Conservation (phyloP, 2,888 invertebrate species). For the Dysmachus trigonus region DNA sequence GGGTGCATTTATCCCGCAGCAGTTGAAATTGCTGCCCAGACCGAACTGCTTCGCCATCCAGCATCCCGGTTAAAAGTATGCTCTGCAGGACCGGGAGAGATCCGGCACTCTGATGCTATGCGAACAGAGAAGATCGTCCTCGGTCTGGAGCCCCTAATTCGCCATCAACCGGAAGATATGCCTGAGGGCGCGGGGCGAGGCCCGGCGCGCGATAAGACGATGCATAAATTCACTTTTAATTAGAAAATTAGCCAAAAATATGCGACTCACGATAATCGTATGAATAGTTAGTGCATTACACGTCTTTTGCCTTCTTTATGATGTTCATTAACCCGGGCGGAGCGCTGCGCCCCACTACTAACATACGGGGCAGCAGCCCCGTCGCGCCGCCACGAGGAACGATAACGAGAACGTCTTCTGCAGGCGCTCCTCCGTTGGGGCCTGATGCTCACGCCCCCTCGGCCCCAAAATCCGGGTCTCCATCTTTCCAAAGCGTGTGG, state of each 20-base stretch:
- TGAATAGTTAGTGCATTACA: constrained; percentile 53
- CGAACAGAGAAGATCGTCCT: neutral
- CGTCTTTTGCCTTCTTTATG: constrained; percentile 50
- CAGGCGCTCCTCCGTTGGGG: neutral
- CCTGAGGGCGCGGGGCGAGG: neutral
- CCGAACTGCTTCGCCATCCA: neutral
- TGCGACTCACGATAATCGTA: constrained; percentile 65
- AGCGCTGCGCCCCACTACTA: constrained; percentile 25
- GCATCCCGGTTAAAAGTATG: neutral
- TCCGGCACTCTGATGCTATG: neutral
- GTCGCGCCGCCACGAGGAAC: neutral
- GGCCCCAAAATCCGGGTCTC: neutral
- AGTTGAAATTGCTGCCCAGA: neutral
- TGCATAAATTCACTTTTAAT: constrained; percentile 64
- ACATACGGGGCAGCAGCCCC: neutral
- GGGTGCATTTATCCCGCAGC: neutral
- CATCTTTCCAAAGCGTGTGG: neutral
- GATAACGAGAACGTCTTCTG: constrained; percentile 34
- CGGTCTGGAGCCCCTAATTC: constrained; percentile 3
- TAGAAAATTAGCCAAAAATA: constrained; percentile 65
- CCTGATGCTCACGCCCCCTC: neutral
- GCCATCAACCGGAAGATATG: constrained; percentile 30
- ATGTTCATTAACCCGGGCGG: constrained; percentile 48
- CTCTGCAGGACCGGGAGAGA: neutral
- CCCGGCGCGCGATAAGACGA: constrained; percentile 51